Evolutionary conservation across 2,888 invertebrate species (phyloP).

Genomic region (Melipona beecheii): DNA sequence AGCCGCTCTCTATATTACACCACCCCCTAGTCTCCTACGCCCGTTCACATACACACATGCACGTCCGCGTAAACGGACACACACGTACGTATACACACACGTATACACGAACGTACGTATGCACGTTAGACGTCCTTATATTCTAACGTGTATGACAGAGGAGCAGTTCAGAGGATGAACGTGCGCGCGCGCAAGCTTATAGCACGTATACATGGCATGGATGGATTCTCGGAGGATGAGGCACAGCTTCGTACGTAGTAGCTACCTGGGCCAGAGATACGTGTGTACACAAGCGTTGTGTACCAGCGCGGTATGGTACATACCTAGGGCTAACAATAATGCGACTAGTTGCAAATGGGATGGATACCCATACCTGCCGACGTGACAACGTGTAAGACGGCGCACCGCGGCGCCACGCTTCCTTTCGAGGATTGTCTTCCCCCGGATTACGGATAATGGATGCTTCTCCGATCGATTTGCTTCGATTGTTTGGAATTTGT

Average conservation of each 20-base stretch:
- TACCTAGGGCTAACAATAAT: conserved; percentile 72
- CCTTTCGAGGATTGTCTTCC: background rate
- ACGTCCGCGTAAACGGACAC: background rate
- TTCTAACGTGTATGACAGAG: conserved; percentile 1
- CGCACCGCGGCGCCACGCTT: conserved; percentile 35
- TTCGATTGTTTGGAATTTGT: background rate
- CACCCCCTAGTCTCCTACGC: conserved; percentile 65
- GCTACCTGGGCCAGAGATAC: conserved; percentile 68
- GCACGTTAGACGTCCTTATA: conserved; percentile 48
- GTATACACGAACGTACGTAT: conserved; percentile 2
- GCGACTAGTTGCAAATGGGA: conserved; percentile 73
- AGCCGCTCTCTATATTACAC: conserved; percentile 82
- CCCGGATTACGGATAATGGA: background rate
- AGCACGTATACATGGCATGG: conserved; percentile 22
- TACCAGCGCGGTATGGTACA: conserved; percentile 63
- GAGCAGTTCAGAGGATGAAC: background rate
- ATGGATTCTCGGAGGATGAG: conserved; percentile 61
- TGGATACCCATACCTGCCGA: conserved; percentile 71
- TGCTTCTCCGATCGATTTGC: background rate
- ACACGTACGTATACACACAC: too few relatives aligned
- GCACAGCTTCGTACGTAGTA: conserved; percentile 52
- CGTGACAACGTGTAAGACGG: conserved; percentile 70
- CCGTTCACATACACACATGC: conserved; percentile 37
- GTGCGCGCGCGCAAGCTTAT: background rate
- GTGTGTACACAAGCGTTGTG: conserved; percentile 66